phyloP scores from a whole-genome alignment of 2,797 vertebrate genomes.

The Tachyglossus aculeatus region DNA sequence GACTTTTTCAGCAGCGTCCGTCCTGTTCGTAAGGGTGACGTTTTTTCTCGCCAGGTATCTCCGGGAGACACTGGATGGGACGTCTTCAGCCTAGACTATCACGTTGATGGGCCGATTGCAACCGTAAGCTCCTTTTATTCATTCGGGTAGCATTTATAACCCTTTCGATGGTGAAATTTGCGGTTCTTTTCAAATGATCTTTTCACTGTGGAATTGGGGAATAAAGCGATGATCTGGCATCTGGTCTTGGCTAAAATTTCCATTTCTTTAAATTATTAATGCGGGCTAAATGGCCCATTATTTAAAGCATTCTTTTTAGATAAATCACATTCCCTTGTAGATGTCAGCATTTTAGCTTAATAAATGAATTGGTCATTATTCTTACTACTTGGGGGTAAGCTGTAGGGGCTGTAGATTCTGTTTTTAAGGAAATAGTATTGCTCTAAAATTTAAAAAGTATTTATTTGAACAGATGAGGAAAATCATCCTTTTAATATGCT shows the following conservation, averaged over 20 bases:
- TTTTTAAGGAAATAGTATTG: no score
- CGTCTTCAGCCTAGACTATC: conserved; percentile 97
- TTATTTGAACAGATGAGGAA: conserved; percentile 53
- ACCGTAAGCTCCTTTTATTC: conserved; percentile 79
- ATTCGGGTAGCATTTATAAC: not conserved
- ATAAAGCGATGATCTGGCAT: conserved; percentile 16
- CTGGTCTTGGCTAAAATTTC: conserved; percentile 23
- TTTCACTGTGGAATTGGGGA: conserved; percentile 21
- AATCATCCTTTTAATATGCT: conserved; percentile 21
- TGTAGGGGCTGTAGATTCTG: no score
- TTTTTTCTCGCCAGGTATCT: conserved; percentile 81
- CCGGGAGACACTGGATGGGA: conserved; percentile 98
- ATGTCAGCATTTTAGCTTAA: no score
- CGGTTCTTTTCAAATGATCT: conserved; percentile 17
- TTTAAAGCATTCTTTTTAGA: conserved; percentile 55
- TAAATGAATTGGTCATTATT: no score
- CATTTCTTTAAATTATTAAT: conserved; percentile 34
- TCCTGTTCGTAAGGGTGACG: no score
- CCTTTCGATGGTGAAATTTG: not conserved
- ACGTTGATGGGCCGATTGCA: conserved; percentile 96
- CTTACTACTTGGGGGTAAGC: no score
- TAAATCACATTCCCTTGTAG: no score
- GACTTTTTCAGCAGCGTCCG: not conserved
- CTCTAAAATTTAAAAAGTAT: no score
- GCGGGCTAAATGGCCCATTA: conserved; percentile 44